Evolutionary conservation across 2,888 invertebrate species (phyloP).

Genomic region (Eristalinus aeneus): DNA sequence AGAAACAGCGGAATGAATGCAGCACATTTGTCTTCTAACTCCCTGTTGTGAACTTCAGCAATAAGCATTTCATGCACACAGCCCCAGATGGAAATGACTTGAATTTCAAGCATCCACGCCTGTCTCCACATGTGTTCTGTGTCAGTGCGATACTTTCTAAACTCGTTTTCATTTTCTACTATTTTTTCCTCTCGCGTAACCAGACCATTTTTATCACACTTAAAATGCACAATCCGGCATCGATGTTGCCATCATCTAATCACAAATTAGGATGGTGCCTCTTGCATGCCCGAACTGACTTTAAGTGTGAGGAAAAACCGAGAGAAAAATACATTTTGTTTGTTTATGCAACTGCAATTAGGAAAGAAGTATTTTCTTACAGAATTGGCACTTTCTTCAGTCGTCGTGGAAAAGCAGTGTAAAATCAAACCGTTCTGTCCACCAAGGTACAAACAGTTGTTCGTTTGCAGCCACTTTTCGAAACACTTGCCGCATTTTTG

Average conservation of each 20-base stretch:
- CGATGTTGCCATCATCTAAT: slow-evolving; percentile 9
- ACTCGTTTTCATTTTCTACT: slow-evolving; percentile 30
- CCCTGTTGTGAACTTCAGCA: not conserved
- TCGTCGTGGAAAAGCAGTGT: not conserved
- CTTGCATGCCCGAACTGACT: not conserved
- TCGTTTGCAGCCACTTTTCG: not conserved
- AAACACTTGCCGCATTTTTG: not conserved
- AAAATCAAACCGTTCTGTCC: not conserved
- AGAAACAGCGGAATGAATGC: not conserved
- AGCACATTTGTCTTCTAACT: not conserved
- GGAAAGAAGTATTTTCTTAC: not conserved
- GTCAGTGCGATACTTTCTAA: slow-evolving; percentile 52
- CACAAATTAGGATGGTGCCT: not conserved
- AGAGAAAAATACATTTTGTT: not conserved
- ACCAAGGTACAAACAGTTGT: not conserved
- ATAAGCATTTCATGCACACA: not conserved
- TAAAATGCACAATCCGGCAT: slow-evolving; percentile 2
- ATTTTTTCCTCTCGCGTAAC: not conserved
- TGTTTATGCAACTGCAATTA: not conserved
- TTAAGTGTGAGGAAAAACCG: not conserved
- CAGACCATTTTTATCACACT: slow-evolving; percentile 15
- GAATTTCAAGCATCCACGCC: slow-evolving; percentile 16
- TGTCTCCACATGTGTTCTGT: slow-evolving; percentile 4
- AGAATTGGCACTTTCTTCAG: not conserved
- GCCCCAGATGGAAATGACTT: not conserved